Percentiles rank a stretch among this genome's conserved stretches.
These are phyloP conservation scores for Gonatopus flavifemur DNA, from an alignment of 1,140 invertebrate species.

Conservation along the genomic window DNA sequence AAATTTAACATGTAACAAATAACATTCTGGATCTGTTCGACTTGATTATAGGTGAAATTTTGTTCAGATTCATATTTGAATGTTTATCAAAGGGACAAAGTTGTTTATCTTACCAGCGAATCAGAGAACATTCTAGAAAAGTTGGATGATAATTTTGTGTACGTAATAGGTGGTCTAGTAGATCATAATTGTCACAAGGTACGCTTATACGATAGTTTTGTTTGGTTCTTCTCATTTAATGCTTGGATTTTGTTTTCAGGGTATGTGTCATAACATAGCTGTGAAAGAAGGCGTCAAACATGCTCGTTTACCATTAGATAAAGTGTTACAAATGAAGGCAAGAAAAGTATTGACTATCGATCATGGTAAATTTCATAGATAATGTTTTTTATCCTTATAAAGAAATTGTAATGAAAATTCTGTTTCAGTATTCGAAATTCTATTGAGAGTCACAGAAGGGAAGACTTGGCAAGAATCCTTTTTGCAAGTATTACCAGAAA, in stretches of 20 bases:
- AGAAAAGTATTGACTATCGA: conserved; percentile 94
- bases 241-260: conserved; percentile 58
- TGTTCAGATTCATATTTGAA: conserved; percentile 67
- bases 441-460: conserved; percentile 76
- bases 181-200: conserved; percentile 97
- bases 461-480: conserved; percentile 85
- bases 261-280: conserved; percentile 83
- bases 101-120: conserved; percentile 94
- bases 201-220: conserved; percentile 20
- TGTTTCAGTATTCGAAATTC: conserved; percentile 88
- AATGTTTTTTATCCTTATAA: conserved; percentile 7
- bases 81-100: conserved; percentile 72
- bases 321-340: conserved; percentile 90
- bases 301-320: conserved; percentile 85
- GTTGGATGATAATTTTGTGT: conserved; percentile 78
- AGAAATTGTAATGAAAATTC: conserved; percentile 61
- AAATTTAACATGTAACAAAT: background rate
- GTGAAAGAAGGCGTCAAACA: conserved; percentile 76
- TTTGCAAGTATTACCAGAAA: conserved; percentile 73
- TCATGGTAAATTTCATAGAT: conserved; percentile 71
- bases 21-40: conserved; percentile 3
- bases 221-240: conserved; percentile 2
- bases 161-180: conserved; percentile 95
- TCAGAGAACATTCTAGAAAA: conserved; percentile 83
- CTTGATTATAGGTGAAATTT: conserved; percentile 67